Conservation (phyloP, 2,113 vertebrate species). For the Tenrec ecaudatus region DNA sequence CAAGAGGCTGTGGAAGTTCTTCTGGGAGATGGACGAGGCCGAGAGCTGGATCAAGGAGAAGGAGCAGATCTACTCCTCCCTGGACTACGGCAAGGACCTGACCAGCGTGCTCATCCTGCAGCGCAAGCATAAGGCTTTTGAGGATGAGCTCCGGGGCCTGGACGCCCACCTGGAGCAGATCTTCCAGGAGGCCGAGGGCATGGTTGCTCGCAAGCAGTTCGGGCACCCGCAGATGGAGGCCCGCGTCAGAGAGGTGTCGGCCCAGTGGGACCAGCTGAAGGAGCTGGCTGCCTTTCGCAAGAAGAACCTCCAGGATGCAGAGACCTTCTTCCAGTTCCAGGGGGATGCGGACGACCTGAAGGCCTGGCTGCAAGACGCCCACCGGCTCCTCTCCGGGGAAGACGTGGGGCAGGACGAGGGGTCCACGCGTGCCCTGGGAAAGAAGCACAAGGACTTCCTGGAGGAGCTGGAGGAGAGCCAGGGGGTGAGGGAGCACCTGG, state of each 20-base stretch:
- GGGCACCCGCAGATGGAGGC: constrained; percentile 87
- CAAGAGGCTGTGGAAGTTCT: constrained; percentile 94
- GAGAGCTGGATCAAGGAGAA: constrained; percentile 98
- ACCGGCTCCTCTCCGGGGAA: constrained; percentile 88
- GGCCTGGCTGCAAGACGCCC: constrained; percentile 91
- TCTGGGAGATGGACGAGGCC: constrained; percentile 95
- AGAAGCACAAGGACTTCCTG: constrained; percentile 91
- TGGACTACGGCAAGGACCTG: constrained; percentile 97
- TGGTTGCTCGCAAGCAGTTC: constrained; percentile 90
- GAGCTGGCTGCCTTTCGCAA: constrained; percentile 93
- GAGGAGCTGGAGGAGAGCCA: constrained; percentile 90
- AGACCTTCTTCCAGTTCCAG: constrained; percentile 97
- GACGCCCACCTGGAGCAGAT: constrained; percentile 88
- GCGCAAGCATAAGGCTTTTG: constrained; percentile 95
- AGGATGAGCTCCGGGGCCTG: constrained; percentile 93
- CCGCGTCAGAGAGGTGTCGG: constrained; percentile 86
- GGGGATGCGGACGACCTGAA: constrained; percentile 94
- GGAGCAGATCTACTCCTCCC: constrained; percentile 95
- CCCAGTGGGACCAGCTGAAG: constrained; percentile 94
- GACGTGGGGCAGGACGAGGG: constrained; percentile 95
- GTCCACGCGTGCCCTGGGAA: constrained; percentile 91
- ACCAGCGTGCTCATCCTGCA: constrained; percentile 93
- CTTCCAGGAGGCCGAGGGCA: constrained; percentile 88
- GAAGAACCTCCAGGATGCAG: constrained; percentile 92
- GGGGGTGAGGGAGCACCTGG: constrained; percentile 89